Conservation (phyloP, 2,888 invertebrate genomes). For the Harpalus rufipes region DNA sequence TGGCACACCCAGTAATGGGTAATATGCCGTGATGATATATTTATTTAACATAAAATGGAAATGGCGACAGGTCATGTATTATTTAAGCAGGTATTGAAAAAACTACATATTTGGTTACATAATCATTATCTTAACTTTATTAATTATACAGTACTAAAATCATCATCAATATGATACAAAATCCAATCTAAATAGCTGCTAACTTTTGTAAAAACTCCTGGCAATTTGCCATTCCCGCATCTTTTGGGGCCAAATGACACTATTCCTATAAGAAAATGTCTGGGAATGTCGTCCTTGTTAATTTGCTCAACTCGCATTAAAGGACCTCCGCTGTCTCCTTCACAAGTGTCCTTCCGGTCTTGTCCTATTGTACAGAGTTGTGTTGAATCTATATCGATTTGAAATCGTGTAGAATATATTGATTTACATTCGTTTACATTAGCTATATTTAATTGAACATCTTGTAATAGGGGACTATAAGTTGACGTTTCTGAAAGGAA, state of each 20-base stretch:
- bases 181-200: constrained; percentile 76
- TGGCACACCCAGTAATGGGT: too few relatives aligned
- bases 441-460: constrained; percentile 55
- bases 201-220: constrained; percentile 77
- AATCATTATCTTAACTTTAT: neutral
- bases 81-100: neutral
- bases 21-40: too few relatives aligned
- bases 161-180: constrained; percentile 70
- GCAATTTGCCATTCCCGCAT: constrained; percentile 75
- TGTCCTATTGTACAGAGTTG: constrained; percentile 81
- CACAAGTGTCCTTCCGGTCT: constrained; percentile 79
- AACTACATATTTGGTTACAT: neutral
- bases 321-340: constrained; percentile 82
- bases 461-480: constrained; percentile 52
- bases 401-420: constrained; percentile 48
- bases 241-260: constrained; percentile 75
- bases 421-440: constrained; percentile 30
- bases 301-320: constrained; percentile 76
- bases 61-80: too few relatives aligned
- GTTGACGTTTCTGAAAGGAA: constrained; percentile 34
- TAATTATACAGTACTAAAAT: constrained; percentile 50
- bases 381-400: constrained; percentile 75
- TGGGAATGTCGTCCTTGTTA: constrained; percentile 73
- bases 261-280: constrained; percentile 72
- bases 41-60: too few relatives aligned